These are phyloP conservation scores for Cherax destructor DNA, from an alignment of 1,140 invertebrate genomes.

Conservation along the genomic window DNA sequence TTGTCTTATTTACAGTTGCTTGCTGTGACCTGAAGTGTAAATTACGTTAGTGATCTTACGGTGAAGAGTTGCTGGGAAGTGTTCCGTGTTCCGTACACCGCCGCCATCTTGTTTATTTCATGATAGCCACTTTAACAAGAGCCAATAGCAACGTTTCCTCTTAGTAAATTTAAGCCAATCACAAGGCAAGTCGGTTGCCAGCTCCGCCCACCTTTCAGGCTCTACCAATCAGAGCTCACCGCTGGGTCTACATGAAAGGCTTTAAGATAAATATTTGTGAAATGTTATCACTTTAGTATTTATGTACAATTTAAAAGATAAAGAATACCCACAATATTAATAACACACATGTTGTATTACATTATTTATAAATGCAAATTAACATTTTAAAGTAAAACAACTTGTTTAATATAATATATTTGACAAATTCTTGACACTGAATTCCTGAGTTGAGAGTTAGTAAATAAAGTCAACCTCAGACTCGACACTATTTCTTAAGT, in stretches of 20 bases:
- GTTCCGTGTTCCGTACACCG: not conserved
- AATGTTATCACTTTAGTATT: not conserved
- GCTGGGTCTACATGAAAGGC: constrained; percentile 1
- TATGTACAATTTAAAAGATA: not conserved
- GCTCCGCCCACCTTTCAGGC: not conserved
- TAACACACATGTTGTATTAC: not conserved
- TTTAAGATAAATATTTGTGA: not conserved
- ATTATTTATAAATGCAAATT: not conserved
- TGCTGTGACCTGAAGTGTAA: too few species aligned
- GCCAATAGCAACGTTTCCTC: not conserved
- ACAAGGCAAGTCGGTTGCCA: too few species aligned
- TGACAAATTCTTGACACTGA: too few species aligned
- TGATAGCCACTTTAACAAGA: not conserved
- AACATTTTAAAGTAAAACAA: not conserved
- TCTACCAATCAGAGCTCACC: constrained; percentile 1
- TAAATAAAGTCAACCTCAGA: too few species aligned
- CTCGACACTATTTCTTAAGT: too few species aligned
- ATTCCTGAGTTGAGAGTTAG: too few species aligned
- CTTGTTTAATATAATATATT: too few species aligned
- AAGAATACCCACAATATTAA: not conserved
- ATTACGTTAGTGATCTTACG: not conserved
- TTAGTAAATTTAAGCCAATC: not conserved
- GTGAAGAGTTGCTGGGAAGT: not conserved
- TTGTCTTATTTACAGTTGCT: not conserved
- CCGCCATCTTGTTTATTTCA: constrained; percentile 40